These are phyloP conservation scores for Tetraneura akinire DNA, from an alignment of 1,140 invertebrate species.

Conservation along the genomic window DNA sequence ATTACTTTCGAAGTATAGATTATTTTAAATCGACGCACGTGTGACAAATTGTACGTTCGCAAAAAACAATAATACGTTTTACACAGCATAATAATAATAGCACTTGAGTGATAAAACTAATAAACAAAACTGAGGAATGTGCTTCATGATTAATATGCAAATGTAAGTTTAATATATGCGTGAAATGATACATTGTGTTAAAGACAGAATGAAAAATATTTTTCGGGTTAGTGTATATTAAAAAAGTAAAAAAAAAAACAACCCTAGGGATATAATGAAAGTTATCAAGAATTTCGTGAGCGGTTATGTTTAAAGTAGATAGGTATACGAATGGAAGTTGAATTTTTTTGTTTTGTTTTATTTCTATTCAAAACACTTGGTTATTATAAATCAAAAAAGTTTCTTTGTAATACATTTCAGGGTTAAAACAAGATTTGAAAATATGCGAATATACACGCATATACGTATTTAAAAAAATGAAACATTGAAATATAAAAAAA, in stretches of 20 bases:
- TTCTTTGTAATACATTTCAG: neutral
- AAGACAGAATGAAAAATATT: neutral
- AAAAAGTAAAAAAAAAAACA: neutral
- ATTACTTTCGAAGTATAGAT: too few species aligned
- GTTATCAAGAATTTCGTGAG: neutral
- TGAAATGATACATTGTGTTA: neutral
- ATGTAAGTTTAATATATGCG: neutral
- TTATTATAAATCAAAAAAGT: slow-evolving; percentile 15
- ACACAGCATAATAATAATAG: neutral
- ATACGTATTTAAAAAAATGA: neutral
- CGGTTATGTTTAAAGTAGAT: neutral
- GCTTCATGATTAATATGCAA: neutral
- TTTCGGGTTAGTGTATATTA: neutral
- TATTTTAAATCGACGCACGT: too few species aligned
- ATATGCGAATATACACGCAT: neutral
- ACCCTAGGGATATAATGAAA: neutral
- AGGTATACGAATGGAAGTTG: neutral
- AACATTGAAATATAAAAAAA: neutral
- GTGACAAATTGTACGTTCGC: too few species aligned
- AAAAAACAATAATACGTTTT: too few species aligned
- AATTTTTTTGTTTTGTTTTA: neutral
- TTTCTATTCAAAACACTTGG: neutral
- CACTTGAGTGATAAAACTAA: neutral
- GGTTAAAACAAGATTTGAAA: neutral
- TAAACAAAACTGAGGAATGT: neutral